These are phyloP conservation scores for Podocnemis expansa DNA, from an alignment of 2,113 vertebrate species.

Conservation along the genomic window DNA sequence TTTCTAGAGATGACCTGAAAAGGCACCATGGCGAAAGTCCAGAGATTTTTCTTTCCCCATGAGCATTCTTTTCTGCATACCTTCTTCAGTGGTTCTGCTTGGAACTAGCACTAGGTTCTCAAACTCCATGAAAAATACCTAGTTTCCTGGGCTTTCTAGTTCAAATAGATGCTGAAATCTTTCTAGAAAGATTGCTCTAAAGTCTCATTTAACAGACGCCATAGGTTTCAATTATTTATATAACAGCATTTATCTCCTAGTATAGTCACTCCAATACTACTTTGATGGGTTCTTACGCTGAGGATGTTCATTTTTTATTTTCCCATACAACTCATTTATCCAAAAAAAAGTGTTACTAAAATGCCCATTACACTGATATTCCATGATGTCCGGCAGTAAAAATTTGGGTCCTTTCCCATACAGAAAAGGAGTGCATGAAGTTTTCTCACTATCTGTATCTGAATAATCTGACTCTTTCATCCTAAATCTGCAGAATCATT, in stretches of 20 bases:
- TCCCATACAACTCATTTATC: neutral
- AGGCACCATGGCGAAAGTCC: neutral
- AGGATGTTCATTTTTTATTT: neutral
- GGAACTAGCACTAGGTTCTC: neutral
- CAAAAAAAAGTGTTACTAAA: neutral
- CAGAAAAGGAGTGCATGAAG: neutral
- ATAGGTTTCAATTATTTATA: conserved; percentile 21
- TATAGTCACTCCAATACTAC: neutral
- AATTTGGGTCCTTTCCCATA: neutral
- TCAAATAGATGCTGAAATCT: neutral
- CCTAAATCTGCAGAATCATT: neutral
- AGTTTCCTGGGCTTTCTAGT: neutral
- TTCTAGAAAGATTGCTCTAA: neutral
- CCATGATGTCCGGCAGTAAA: neutral
- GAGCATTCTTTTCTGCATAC: neutral
- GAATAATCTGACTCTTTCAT: neutral
- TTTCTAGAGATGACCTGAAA: neutral
- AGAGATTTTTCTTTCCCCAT: neutral
- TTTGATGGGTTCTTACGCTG: neutral
- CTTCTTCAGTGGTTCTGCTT: neutral
- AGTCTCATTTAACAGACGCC: conserved; percentile 31
- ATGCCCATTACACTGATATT: neutral
- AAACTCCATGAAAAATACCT: neutral
- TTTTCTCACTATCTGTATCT: neutral
- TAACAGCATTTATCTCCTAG: neutral